Evolutionary conservation across 92 coral and sea anemone species (phyloP).

Genomic region (Epizoanthus stellaris): DNA sequence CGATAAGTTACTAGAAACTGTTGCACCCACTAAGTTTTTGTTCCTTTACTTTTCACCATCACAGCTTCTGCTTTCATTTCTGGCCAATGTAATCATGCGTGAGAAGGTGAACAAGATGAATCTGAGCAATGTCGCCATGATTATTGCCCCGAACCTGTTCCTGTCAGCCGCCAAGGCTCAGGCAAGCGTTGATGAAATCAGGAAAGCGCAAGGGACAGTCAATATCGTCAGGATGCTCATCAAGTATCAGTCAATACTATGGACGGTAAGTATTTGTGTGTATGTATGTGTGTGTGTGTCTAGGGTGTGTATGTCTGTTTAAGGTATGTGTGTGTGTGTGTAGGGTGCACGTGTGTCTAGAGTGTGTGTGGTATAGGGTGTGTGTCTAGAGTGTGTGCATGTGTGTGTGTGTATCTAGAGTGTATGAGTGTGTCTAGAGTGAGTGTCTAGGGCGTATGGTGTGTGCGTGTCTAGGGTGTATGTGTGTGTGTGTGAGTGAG

Average conservation of each 20-base stretch:
- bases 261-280: slow-evolving; percentile 85
- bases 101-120: slow-evolving; percentile 97
- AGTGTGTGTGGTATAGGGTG: neutral
- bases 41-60: neutral
- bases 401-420: too few species aligned
- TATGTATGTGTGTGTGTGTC: neutral
- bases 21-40: neutral
- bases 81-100: slow-evolving; percentile 75
- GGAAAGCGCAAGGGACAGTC: slow-evolving; percentile 92
- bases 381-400: too few species aligned
- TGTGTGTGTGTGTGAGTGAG: too few species aligned
- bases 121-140: slow-evolving; percentile 96
- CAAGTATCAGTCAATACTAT: slow-evolving; percentile 92
- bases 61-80: slow-evolving; percentile 85
- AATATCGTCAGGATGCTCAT: slow-evolving; percentile 95
- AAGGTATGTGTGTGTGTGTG: neutral
- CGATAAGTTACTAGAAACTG: neutral
- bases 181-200: slow-evolving; percentile 74
- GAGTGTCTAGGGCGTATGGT: neutral
- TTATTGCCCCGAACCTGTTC: slow-evolving; percentile 97
- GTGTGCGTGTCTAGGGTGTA: too few species aligned
- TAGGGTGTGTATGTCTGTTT: neutral
- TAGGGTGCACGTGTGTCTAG: neutral
- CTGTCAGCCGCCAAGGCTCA: slow-evolving; percentile 74
- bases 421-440: too few species aligned